These are phyloP conservation scores for Kryptolebias marmoratus DNA, from an alignment of 2,113 vertebrate species.

Conservation along the genomic window DNA sequence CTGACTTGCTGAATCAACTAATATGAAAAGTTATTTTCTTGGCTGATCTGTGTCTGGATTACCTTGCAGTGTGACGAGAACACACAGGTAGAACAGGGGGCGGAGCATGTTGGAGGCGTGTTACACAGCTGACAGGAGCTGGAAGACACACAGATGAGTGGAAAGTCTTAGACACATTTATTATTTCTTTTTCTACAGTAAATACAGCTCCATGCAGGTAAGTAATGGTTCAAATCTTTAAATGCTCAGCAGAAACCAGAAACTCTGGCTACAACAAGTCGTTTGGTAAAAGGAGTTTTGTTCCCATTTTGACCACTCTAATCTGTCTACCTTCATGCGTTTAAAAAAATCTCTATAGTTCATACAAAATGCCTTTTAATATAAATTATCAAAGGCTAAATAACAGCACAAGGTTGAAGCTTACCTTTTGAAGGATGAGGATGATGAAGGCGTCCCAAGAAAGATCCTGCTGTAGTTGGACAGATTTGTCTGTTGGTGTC, in stretches of 20 bases:
- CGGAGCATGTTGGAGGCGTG: constrained; percentile 10
- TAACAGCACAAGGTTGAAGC: no score
- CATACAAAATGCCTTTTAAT: no score
- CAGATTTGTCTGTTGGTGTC: not conserved
- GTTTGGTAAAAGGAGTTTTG: not conserved
- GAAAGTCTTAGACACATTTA: not conserved
- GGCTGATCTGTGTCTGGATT: not conserved
- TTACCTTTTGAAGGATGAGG: not conserved
- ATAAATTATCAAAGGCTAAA: no score
- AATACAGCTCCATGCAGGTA: not conserved
- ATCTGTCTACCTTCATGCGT: not conserved
- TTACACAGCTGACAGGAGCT: constrained; percentile 11
- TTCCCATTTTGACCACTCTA: no score
- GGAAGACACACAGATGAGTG: not conserved
- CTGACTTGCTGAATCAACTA: no score
- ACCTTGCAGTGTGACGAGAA: constrained; percentile 8
- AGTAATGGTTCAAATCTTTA: no score
- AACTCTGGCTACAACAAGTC: not conserved
- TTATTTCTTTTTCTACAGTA: not conserved
- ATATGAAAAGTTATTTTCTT: no score
- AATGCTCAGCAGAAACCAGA: no score
- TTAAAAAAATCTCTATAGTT: not conserved
- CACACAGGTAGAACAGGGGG: constrained; percentile 6
- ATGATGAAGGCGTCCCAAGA: not conserved
- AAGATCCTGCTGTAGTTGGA: no score